Evolutionary conservation across 2,113 vertebrate genomes (phyloP), one percentile per base, ranked within the genome.

Genomic region (Struthidea cinerea): DNA sequence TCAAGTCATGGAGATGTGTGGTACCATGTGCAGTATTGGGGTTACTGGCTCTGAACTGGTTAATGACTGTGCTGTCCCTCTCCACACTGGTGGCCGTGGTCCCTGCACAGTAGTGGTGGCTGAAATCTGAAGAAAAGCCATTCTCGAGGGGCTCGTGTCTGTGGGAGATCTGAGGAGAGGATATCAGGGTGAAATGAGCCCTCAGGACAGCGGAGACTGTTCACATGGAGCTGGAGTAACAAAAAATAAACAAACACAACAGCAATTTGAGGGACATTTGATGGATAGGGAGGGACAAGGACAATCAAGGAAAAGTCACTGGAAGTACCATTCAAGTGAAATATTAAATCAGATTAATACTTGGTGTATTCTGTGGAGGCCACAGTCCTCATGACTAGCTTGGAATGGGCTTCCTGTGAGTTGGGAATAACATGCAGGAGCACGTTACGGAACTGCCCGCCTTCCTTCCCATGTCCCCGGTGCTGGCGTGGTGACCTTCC

Each of bases 11-110:
- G 12, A 27, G 17, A 32, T 2, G 61, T 24, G 61, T 12, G 49
- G 49, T 4, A 0, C 10, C 19, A 1, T 2, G 57, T 6, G 16
- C 74, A 8, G 2, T 0, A 0, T 3, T 11, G 33, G 69, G 61
- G 19, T 35, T 15, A 2, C 24, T 21, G 49, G 19, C 46, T 37
- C 30, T 16, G 82, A 5, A 33, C 35, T 55, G 63, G 27, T 35
- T 1, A 1, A 1, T 26, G 19, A 1, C 55, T 20, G 11, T 42
- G 70, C 74, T 85, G 61, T 32, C 32, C 5, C 65, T 64, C 41
- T 9, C 13, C 13, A 3, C 4, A 0, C 56, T n/a, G 53, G n/a
- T 9, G 74, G 42, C 78, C 0, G 0, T 2, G 35, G 27, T 13
- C 47, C 5, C 9, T 17, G 35, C 3, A 2, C 64, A 20, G 0